A percentile compares a stretch with the other conserved stretches of the same genome.
Evolutionary conservation across 2,888 invertebrate genomes (phyloP).

Genomic region (Ptilodon capucinus): DNA sequence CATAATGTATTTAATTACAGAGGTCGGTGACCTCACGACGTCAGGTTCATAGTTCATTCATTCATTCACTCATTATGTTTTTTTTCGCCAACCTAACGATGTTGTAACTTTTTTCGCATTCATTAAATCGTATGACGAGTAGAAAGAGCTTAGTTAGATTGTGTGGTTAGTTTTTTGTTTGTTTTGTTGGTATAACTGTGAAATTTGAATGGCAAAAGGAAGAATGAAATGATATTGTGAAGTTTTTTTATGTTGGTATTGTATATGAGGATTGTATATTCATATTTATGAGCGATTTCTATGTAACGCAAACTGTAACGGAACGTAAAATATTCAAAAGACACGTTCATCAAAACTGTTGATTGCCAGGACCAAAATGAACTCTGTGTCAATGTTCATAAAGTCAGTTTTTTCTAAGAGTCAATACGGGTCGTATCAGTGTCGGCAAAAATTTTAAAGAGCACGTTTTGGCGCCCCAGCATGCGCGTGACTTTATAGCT

Average conservation of each 20-base stretch:
- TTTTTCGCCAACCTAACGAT: conserved; percentile 26
- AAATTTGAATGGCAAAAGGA: neutral
- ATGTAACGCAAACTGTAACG: too few species aligned
- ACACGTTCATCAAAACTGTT: too few species aligned
- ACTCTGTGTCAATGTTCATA: too few species aligned
- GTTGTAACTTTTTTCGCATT: conserved; percentile 2
- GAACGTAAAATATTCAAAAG: too few species aligned
- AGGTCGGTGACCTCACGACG: conserved; percentile 40
- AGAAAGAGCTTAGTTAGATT: neutral
- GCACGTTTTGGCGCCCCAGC: too few species aligned
- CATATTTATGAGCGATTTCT: neutral
- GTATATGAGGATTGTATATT: neutral
- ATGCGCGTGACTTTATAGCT: too few species aligned
- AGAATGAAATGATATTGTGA: neutral
- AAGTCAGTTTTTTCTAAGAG: too few species aligned
- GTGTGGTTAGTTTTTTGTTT: neutral
- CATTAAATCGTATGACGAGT: conserved; percentile 21
- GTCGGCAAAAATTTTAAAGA: too few species aligned
- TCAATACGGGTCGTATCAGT: too few species aligned
- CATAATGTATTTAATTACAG: conserved; percentile 48
- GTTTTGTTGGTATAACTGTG: neutral
- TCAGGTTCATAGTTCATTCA: conserved; percentile 46
- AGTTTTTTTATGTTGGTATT: neutral
- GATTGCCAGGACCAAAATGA: too few species aligned
- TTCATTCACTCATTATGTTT: conserved; percentile 32